phyloP scores from a whole-genome alignment of 2,888 invertebrate genomes.

The Lasioglossum zephyrum region DNA sequence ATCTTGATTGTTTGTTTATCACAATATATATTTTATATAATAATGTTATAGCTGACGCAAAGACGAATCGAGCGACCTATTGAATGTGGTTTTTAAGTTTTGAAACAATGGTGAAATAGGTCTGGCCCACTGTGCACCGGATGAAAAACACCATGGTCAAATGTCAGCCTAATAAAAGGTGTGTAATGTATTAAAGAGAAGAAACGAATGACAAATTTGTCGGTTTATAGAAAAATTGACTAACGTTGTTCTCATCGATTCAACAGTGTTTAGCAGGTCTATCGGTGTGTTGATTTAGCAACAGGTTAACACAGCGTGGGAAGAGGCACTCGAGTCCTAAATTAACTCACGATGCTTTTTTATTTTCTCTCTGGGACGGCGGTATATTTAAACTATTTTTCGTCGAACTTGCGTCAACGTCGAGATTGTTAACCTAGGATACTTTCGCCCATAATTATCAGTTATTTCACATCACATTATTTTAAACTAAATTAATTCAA shows the following conservation, averaged over 20 bases:
- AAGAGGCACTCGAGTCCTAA: not conserved
- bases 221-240: not conserved
- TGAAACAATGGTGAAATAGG: no score
- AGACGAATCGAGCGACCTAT: no score
- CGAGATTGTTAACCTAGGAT: not conserved
- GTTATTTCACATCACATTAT: no score
- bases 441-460: no score
- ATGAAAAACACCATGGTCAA: not conserved
- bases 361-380: not conserved
- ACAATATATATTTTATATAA: no score
- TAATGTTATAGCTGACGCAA: no score
- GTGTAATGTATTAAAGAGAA: not conserved
- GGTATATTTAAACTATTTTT: not conserved
- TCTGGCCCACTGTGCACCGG: no score
- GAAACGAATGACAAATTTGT: not conserved
- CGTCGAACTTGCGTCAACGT: not conserved
- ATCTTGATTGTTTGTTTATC: no score
- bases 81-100: no score
- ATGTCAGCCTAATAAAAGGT: not conserved
- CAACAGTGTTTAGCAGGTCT: not conserved
- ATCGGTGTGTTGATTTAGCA: constrained; percentile 28
- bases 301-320: constrained; percentile 43
- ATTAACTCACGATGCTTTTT: not conserved
- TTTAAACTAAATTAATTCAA: no score
- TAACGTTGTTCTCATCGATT: constrained; percentile 8